Evolutionary conservation across 2,888 invertebrate genomes (phyloP), one percentile per base, ranked within the genome.

Genomic region (Timandra comae): DNA sequence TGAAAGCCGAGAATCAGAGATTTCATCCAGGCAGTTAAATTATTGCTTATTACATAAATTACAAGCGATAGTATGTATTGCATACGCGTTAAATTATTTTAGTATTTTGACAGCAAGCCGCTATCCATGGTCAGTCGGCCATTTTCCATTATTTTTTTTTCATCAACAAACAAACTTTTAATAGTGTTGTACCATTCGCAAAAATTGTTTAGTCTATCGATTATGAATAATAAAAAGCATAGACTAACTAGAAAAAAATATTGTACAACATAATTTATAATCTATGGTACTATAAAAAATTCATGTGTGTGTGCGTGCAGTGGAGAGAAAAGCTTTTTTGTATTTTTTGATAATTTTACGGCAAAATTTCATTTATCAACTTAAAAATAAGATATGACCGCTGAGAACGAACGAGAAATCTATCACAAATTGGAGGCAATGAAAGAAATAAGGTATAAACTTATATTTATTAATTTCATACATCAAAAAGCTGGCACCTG

Each of bases 401-500:
- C 90, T 65, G 89, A 91, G 52, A 93, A 93, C 75, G 94, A 95
- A 79, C 88, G 95, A 39, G 91, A 93, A 63, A 92, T 96, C 66
- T 94, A 95, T 79, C 95, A 95, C 30, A 97, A 97, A 80, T 84
- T 97, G 50, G 97, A 97, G 86, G 95, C 95, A 39, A 89, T 97
- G 62, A 97, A 97, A 84, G 97, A 97, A 72, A 95, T 97, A 52
- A 90, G 94, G 95, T 95, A 81, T 33, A 43, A 29, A 27, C 20
- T 41, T 36, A 40, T 50, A 31, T 12, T 35, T 21, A 26, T 30
- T 33, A 33, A 47, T 44, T n/a, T n/a, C n/a, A n/a, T n/a, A n/a
- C n/a, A n/a, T n/a, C n/a, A n/a, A n/a, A n/a, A n/a, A n/a, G 7
- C 49, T 72, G 63, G 69, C 82, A 84, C 82, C 81, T 85, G 80